These are phyloP conservation scores for Drosophila oshimai DNA, from an alignment of 1,140 invertebrate species.

Conservation along the genomic window DNA sequence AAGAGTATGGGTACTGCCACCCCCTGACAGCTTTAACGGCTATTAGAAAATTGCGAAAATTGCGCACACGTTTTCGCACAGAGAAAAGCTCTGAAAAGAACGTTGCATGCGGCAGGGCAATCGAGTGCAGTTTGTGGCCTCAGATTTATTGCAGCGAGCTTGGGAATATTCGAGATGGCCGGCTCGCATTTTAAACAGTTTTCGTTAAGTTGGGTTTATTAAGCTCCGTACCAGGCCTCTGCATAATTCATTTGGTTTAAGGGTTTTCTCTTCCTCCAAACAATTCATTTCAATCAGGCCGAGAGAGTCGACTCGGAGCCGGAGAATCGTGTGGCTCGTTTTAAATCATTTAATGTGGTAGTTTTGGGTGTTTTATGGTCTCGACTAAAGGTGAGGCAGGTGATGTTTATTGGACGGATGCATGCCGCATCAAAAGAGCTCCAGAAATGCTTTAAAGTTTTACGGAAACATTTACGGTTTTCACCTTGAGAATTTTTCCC, in stretches of 20 bases:
- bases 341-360: constrained; percentile 44
- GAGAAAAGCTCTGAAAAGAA: constrained; percentile 2
- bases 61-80: constrained; percentile 65
- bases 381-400: constrained; percentile 7
- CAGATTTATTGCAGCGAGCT: constrained; percentile 69
- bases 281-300: constrained; percentile 43
- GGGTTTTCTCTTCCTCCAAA: constrained; percentile 31
- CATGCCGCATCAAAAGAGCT: constrained; percentile 14
- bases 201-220: constrained; percentile 72
- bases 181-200: constrained; percentile 71
- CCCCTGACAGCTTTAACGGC: constrained; percentile 52
- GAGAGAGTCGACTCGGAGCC: neutral
- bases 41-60: constrained; percentile 81
- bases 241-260: constrained; percentile 69
- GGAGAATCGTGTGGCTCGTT: constrained; percentile 17
- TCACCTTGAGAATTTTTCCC: constrained; percentile 16
- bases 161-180: constrained; percentile 15
- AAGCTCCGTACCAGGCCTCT: constrained; percentile 33
- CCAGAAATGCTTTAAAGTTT: constrained; percentile 1
- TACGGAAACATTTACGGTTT: neutral
- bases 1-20: neutral
- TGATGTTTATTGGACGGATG: constrained; percentile 36
- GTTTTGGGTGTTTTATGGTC: constrained; percentile 27
- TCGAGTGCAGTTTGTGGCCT: constrained; percentile 70
- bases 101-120: constrained; percentile 62